Base-by-base conservation (phyloP, 64 coral and sea anemone genomes). In the Astreopora myriophthalma region DNA sequence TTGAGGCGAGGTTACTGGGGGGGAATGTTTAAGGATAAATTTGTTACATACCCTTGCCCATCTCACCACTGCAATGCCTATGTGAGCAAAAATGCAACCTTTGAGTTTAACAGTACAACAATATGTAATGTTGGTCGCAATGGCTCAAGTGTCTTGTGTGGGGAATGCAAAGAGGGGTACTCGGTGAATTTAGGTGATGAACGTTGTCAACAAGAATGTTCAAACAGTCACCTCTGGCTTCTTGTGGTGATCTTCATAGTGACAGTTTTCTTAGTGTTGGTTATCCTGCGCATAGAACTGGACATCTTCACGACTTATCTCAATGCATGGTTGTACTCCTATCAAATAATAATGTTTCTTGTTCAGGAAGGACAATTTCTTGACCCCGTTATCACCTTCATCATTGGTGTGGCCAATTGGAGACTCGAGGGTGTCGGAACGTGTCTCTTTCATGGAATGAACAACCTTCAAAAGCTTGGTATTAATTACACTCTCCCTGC, bases 241-340 rank as follows among this genome's bases (percentile, higher is more conserved):
- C 33, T 90, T 10, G 5, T 96, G 72, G 74, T 79, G 8, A 33
- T 93, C 72, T 90, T 90, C 35, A 16, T 96, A 34, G 23, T 34
- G 0, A 87, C 44, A 63, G 61, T 79, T 6, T 1, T 96, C 17
- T 12, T 79, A 40, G 95, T 93, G 6, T 74, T 93, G 66, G 17
- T 96, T 5, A 85, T 96, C 8, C 73, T 96, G 2, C 90, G 85
- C 32, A 96, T 96, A 30, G 58, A 93, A 28, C 17, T 93, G 7
- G 91, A 96, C 33, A 89, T 90, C 48, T 93, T 96, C 34, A 90
- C 95, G 48, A 69, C 86, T 20, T 95, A 95, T 40, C 68, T 96
- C 1, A 96, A 96, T 42, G 79, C 95, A 4, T 96, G 95, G 93
- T 58, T 96, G 22, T 96, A 96, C 52, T 96, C 91, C 14, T 96